Evolutionary conservation across 2,888 invertebrate species (phyloP), one percentile per base, ranked within the genome.

Genomic region (Eristalis tenax): DNA sequence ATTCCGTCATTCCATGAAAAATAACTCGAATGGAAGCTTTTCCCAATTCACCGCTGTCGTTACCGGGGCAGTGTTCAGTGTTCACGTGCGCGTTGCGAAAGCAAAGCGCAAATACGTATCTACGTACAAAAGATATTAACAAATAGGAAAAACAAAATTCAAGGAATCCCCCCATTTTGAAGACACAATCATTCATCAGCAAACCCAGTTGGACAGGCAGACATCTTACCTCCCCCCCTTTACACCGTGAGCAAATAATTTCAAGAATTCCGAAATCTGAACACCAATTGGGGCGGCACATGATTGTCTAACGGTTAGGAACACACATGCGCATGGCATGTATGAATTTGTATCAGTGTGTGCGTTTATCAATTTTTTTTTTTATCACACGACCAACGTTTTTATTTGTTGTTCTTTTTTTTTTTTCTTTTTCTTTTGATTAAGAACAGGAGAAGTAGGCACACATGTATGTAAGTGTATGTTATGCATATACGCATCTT

Each of bases 71-170:
- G 28, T 28, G 13, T 50, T 32, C 32, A 65, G 38, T 73, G 40
- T 73, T 59, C 59, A 40, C 59, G 38, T 79, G 50, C 71, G 43
- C 71, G 35, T 26, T 73, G 68, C 35, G 43, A 79, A 22, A 57
- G 32, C 18, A n/a, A 35, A 56, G 26, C 28, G 63, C 23, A 38
- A 59, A 59, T 63, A 57, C 59, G 28, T 76, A 40, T 13, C 18
- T 40, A 65, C 40, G 22, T 28, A 57, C n/a, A 61, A 65, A n/a
- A 32, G 1, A 28, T 13, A 26, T 59, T 59, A 59, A 15, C 18
- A 18, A 50, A 18, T 22, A 26, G 32, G n/a, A 23, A 75, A 57
- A 77, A 38, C 50, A 26, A 70, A 69, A 57, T 13, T 26, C 28
- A 22, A 56, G 73, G 71, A 59, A 65, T 66, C 43, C n/a, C 61